These are phyloP conservation scores for Protodeltote pygarga DNA, from an alignment of 2,888 invertebrate species.

Conservation along the genomic window DNA sequence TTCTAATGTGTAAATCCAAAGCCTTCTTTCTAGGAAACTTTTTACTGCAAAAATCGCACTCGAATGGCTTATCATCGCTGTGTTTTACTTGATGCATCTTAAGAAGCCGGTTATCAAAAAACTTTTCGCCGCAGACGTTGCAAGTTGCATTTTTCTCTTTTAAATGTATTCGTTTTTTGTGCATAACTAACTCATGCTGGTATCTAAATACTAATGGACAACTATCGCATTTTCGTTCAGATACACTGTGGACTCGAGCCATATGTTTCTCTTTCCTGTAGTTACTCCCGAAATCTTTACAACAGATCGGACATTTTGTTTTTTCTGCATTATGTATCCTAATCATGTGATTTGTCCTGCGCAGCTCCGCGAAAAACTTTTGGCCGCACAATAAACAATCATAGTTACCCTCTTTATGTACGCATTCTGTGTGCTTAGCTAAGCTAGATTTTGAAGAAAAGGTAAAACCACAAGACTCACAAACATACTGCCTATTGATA, in stretches of 20 bases:
- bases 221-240: slow-evolving; percentile 23
- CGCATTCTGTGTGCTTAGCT: slow-evolving; percentile 4
- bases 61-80: slow-evolving; percentile 31
- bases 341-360: slow-evolving; percentile 11
- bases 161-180: slow-evolving; percentile 53
- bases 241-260: slow-evolving; percentile 14
- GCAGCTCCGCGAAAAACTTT: slow-evolving; percentile 10
- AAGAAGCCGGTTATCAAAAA: slow-evolving; percentile 48
- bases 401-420: slow-evolving; percentile 13
- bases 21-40: slow-evolving; percentile 33
- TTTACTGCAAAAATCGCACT: slow-evolving; percentile 37
- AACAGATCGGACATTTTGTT: slow-evolving; percentile 26
- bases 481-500: slow-evolving; percentile 13
- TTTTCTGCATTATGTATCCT: slow-evolving; percentile 10
- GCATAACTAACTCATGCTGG: slow-evolving; percentile 28
- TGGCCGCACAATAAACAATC: slow-evolving; percentile 25
- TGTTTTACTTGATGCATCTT: slow-evolving; percentile 54
- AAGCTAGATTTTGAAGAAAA: slow-evolving; percentile 12
- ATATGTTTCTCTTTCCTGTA: slow-evolving; percentile 30
- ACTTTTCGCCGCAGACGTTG: slow-evolving; percentile 56
- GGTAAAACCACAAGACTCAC: slow-evolving; percentile 26
- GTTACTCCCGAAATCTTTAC: slow-evolving; percentile 13
- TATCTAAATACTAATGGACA: slow-evolving; percentile 21
- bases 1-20: slow-evolving; percentile 19
- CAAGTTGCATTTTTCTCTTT: slow-evolving; percentile 59